These are phyloP conservation scores for Heliconius congener DNA, from an alignment of 1,140 invertebrate species.

Conservation along the genomic window DNA sequence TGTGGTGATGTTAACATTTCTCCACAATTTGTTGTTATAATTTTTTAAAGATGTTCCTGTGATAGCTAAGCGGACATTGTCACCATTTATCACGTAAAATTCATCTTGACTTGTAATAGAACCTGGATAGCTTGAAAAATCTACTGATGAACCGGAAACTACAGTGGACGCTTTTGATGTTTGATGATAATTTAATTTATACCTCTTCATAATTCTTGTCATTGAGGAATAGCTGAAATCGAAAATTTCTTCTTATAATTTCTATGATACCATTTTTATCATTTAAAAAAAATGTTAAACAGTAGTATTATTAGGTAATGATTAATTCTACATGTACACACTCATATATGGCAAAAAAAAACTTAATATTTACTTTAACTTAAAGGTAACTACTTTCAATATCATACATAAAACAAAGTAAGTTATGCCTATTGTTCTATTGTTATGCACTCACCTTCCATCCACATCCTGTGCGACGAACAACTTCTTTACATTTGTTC, in stretches of 20 bases:
- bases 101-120: conserved; percentile 93
- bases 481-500: conserved; percentile 61
- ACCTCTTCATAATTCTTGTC: conserved; percentile 94
- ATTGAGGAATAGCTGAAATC: conserved; percentile 87
- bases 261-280: background rate
- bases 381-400: conserved; percentile 5
- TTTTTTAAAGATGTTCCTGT: conserved; percentile 83
- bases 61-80: conserved; percentile 81
- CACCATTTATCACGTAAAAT: conserved; percentile 86
- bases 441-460: conserved; percentile 68
- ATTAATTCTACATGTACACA: too few species aligned
- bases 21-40: conserved; percentile 81
- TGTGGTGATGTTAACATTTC: conserved; percentile 78
- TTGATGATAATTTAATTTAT: conserved; percentile 90
- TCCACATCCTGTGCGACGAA: conserved; percentile 81
- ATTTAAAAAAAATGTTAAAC: background rate
- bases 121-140: conserved; percentile 95
- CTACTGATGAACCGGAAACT: conserved; percentile 86
- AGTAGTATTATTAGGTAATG: too few species aligned
- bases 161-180: conserved; percentile 80
- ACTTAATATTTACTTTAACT: conserved; percentile 1
- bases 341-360: background rate
- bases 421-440: conserved; percentile 31
- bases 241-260: background rate
- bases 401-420: conserved; percentile 18